Conservation (phyloP, 2,888 invertebrate genomes). For the Agrochola macilenta region DNA sequence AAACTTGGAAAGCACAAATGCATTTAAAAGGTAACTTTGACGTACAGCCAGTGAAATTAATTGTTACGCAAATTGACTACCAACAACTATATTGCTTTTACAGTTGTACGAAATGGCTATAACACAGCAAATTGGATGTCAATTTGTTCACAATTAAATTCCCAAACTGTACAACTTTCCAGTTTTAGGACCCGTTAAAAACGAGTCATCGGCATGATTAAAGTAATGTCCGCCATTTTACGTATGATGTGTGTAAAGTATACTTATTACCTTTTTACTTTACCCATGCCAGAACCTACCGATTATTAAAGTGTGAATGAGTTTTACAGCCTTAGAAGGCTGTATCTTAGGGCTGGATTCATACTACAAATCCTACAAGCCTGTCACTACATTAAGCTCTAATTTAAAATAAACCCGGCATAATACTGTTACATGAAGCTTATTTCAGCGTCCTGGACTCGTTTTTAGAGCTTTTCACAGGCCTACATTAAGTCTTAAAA, state of each 20-base stretch:
- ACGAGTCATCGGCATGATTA: neutral
- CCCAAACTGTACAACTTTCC: neutral
- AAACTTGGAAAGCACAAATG: slow-evolving; percentile 1
- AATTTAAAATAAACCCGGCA: slow-evolving; percentile 32
- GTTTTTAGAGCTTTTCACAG: neutral
- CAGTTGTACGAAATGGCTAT: neutral
- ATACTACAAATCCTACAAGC: neutral
- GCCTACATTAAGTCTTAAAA: neutral
- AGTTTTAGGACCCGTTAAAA: neutral
- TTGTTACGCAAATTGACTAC: neutral
- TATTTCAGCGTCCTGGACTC: neutral
- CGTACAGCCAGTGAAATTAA: neutral
- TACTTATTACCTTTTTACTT: neutral
- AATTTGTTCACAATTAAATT: neutral
- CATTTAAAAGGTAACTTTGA: neutral
- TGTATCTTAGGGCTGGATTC: neutral
- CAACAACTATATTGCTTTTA: neutral
- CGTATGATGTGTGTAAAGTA: neutral
- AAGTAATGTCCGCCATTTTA: neutral
- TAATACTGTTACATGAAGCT: slow-evolving; percentile 10
- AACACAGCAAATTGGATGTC: neutral
- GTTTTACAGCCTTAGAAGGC: slow-evolving; percentile 1
- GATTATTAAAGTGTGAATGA: slow-evolving; percentile 5
- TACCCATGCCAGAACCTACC: neutral
- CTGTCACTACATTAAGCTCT: slow-evolving; percentile 30